Evolutionary conservation across 2,888 invertebrate species (phyloP), one percentile per base, ranked within the genome.

Genomic region (Mythimna pallens): DNA sequence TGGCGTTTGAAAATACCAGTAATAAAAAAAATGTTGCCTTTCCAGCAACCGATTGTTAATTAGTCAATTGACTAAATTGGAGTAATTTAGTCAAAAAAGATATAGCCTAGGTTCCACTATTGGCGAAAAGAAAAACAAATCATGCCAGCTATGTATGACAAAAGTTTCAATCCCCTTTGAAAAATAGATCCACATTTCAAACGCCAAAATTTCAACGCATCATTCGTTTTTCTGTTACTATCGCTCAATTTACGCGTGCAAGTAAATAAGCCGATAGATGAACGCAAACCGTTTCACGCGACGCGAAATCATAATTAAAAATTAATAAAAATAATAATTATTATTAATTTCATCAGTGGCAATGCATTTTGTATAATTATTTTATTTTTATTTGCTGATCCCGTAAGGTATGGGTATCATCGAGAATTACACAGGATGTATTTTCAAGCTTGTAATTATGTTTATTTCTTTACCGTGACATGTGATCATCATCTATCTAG

Each of bases 331-430:
- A 47, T 25, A 20, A 61, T 10, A 10, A 54, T 79, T 34, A 64
- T 25, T 43, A 65, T 30, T 52, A 72, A 72, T 58, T 72, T 64
- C 73, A 47, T 77, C 64, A 63, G 54, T 58, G 76, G 57, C 47
- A 25, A 47, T 14, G 69, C 81, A 68, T 25, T 81, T 50, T 17
- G 34, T 61, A 22, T 57, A 81, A 65, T 65, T 40, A 30, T 30
- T 43, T 58, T 57, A 77, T 63, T 30, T 71, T 70, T 75, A 76
- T 76, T 65, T 43, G 50, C 54, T 52, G 8, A 40, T 12, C 69
- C 69, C 58, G 10, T n/a, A 34, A 36, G 36, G 7, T 1, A 3
- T 7, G 47, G 40, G 54, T 12, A 47, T 36, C 52, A 5, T 36
- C 6, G 5, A 30, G n/a, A 22, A 30, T 17, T 34, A 7, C 47